Evolutionary conservation across 1,140 invertebrate genomes (phyloP).

Genomic region (Sitophilus oryzae): DNA sequence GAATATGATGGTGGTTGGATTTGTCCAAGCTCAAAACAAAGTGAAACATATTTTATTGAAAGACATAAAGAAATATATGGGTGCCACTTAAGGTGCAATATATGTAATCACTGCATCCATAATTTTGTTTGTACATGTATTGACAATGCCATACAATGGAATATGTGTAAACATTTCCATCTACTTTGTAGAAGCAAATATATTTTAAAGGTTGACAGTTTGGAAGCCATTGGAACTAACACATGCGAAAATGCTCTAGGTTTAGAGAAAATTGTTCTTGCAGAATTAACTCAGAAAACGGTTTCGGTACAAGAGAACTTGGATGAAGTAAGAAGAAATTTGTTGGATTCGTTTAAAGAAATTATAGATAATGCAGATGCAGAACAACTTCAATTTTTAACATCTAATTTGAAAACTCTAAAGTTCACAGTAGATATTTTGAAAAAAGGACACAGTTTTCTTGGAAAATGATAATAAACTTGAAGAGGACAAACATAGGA

Average conservation of each 20-base stretch:
- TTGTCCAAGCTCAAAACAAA: not conserved
- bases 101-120: slow-evolving; percentile 15
- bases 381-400: too few species aligned
- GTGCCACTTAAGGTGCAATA: slow-evolving; percentile 3
- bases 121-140: slow-evolving; percentile 9
- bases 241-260: not conserved
- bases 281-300: not conserved
- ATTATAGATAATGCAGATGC: too few species aligned
- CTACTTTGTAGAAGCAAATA: not conserved
- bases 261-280: not conserved
- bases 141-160: slow-evolving; percentile 2
- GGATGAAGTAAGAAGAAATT: too few species aligned
- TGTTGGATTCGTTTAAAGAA: too few species aligned
- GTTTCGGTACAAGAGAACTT: not conserved
- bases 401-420: too few species aligned
- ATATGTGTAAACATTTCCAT: slow-evolving; percentile 9
- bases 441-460: too few species aligned
- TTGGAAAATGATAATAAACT: too few species aligned
- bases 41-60: slow-evolving; percentile 5
- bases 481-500: too few species aligned
- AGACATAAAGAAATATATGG: not conserved
- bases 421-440: too few species aligned
- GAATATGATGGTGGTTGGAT: not conserved
- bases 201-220: not conserved
- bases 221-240: not conserved